A percentile compares a stretch with the other conserved stretches of the same genome.
Conservation (phyloP, 2,113 vertebrate genomes). For the Sialia sialis region DNA sequence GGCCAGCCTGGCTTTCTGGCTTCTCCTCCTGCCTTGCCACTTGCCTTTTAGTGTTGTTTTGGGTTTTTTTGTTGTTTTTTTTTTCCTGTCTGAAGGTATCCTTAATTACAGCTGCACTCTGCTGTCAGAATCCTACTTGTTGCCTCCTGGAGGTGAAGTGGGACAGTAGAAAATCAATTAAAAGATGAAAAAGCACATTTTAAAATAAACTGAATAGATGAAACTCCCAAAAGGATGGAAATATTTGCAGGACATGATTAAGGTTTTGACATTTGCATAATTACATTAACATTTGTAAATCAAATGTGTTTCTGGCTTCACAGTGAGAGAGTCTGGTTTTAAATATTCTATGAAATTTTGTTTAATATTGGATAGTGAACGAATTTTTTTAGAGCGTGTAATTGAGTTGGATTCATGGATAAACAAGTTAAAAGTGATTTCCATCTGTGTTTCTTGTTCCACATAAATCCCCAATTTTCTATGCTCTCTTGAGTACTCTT, state of each 20-base stretch:
- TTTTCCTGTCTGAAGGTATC: neutral
- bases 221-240: neutral
- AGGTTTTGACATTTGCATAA: neutral
- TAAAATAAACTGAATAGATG: neutral
- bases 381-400: neutral
- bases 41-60: neutral
- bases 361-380: slow-evolving; percentile 34
- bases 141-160: neutral
- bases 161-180: neutral
- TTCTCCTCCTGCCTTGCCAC: neutral
- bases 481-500: neutral
- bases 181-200: neutral
- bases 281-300: slow-evolving; percentile 25
- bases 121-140: neutral
- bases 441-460: neutral
- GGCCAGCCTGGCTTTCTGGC: neutral
- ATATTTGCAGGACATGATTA: slow-evolving; percentile 1
- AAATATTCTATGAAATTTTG: neutral
- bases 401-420: slow-evolving; percentile 15
- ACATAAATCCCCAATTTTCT: slow-evolving; percentile 3
- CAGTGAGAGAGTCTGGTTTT: neutral
- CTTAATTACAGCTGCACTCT: neutral
- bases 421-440: slow-evolving; percentile 40
- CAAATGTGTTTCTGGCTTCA: neutral
- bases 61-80: neutral